These are phyloP conservation scores for Cuniculus paca DNA, from an alignment of 2,797 vertebrate species.

Conservation along the genomic window DNA sequence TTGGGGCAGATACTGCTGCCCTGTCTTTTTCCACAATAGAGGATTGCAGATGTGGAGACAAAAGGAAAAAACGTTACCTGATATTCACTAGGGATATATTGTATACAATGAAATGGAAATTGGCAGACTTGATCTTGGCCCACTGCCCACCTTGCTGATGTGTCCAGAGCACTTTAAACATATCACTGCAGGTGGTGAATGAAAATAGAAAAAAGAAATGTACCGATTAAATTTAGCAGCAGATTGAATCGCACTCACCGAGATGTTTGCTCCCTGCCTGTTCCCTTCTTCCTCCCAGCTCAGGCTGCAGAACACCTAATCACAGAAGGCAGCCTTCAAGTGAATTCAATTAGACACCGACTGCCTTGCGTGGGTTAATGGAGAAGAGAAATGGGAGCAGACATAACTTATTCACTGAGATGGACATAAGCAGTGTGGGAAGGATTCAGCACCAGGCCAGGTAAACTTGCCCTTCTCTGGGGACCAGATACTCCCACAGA, in stretches of 20 bases:
- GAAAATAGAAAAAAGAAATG: slow-evolving; percentile 81
- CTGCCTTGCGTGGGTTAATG: slow-evolving; percentile 41
- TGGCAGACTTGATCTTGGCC: slow-evolving; percentile 71
- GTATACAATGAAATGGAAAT: slow-evolving; percentile 58
- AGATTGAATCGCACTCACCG: neutral
- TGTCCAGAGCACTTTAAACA: slow-evolving; percentile 85
- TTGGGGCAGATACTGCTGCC: neutral
- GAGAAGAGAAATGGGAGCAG: slow-evolving; percentile 73
- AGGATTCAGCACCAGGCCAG: neutral
- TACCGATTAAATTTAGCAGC: slow-evolving; percentile 76
- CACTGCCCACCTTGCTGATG: slow-evolving; percentile 75
- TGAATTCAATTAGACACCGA: slow-evolving; percentile 76
- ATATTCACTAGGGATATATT: slow-evolving; percentile 56
- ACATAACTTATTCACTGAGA: slow-evolving; percentile 69
- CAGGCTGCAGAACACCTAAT: slow-evolving; percentile 74
- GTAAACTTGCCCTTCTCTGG: neutral
- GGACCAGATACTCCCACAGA: neutral
- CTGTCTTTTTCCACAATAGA: neutral
- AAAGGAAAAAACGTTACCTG: neutral
- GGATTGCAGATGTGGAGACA: slow-evolving; percentile 13
- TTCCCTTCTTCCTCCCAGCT: slow-evolving; percentile 66
- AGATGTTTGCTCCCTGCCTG: slow-evolving; percentile 12
- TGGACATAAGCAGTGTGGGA: neutral
- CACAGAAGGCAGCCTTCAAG: slow-evolving; percentile 75
- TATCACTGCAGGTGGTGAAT: slow-evolving; percentile 83